A percentile compares a stretch with the other conserved stretches of the same genome.
phyloP scores from a whole-genome alignment of 2,888 invertebrate genomes.

The Synergus gifuensis region DNA sequence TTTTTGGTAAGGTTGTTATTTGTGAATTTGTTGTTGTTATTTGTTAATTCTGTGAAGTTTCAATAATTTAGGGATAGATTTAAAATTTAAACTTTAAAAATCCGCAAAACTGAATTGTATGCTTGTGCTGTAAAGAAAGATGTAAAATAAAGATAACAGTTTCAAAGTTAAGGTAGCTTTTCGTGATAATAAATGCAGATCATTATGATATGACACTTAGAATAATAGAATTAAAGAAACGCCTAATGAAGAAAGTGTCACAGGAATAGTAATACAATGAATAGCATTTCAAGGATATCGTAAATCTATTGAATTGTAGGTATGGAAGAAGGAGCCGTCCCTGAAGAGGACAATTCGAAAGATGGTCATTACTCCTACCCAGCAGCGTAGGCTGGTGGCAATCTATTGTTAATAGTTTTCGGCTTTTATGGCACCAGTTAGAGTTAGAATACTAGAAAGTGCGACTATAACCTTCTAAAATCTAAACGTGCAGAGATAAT shows the following conservation, averaged over 20 bases:
- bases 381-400: conserved; percentile 6
- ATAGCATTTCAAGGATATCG: neutral
- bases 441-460: conserved; percentile 13
- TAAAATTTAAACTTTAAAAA: too few relatives aligned
- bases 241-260: neutral
- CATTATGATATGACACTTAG: neutral
- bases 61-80: too few relatives aligned
- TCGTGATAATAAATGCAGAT: too few relatives aligned
- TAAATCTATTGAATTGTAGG: neutral
- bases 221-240: neutral
- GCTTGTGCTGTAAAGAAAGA: too few relatives aligned
- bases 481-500: conserved; percentile 20
- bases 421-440: conserved; percentile 8
- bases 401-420: conserved; percentile 26
- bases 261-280: neutral
- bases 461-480: conserved; percentile 19
- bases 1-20: neutral
- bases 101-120: too few relatives aligned
- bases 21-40: neutral
- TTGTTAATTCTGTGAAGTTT: too few relatives aligned
- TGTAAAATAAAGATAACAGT: too few relatives aligned
- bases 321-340: neutral
- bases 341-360: conserved; percentile 36
- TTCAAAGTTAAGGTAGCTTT: too few relatives aligned
- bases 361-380: neutral